Evolutionary conservation across 2,797 vertebrate species (phyloP), one percentile per base, ranked within the genome.

Genomic region (Pseudochaenichthys georgianus): DNA sequence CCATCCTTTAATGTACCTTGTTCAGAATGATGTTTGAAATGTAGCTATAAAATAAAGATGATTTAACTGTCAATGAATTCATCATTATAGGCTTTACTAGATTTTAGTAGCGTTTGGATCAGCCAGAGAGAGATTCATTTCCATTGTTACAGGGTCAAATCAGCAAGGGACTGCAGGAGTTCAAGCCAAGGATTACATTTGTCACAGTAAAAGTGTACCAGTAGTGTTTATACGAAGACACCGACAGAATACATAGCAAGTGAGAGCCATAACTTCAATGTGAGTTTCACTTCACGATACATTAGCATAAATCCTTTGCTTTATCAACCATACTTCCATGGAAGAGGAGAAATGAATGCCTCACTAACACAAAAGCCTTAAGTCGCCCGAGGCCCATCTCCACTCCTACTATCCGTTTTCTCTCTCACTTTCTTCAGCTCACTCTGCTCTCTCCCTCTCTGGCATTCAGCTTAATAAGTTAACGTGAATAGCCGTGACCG

Each of bases 401-500:
- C 59, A 53, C 23, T 62, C 31, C 64, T 62, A 42, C 68, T 70
- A 63, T 72, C 73, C 66, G 67, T 71, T 65, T 73, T 70, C 61
- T 50, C 59, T 77, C 84, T 66, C 65, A 42, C 58, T 51, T 66
- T 48, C 46, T 31, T 64, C 42, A 7, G 31, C 75, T 82, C 70
- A 12, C 54, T 72, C 51, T 55, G 63, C 57, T 75, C 63, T 80
- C 67, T 74, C 76, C 42, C 73, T 77, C 72, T 65, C 65, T 80
- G 60, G 72, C 74, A 85, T 88, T 91, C 87, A 81, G 67, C 83
- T 88, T 88, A 87, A 91, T 91, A 85, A 77, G 74, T 75, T 77
- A 82, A 75, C 77, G 28, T 92, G 92, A 94, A 93, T 87, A 87
- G 89, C 86, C 83, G 79, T 88, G 87, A 81, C 81, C 65, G 75